Conservation (phyloP, 1,140 invertebrate genomes). For the Sycophaga agraensis region DNA sequence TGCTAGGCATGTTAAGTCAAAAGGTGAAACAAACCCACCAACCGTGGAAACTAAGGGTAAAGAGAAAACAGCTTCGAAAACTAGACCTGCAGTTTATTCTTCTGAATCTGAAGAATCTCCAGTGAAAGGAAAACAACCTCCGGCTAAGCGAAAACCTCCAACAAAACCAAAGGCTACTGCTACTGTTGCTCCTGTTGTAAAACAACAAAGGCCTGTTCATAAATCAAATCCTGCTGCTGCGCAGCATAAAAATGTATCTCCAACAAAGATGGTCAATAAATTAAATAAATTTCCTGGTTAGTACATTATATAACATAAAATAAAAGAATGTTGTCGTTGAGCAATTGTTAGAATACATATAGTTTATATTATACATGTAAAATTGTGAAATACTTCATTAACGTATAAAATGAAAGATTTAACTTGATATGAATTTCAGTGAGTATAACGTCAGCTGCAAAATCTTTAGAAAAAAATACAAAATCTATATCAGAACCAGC, state of each 20-base stretch:
- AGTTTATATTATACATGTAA: neutral
- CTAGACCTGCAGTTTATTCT: slow-evolving; percentile 49
- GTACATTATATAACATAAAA: slow-evolving; percentile 1
- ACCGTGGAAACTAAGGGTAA: slow-evolving; percentile 44
- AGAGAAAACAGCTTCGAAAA: slow-evolving; percentile 44
- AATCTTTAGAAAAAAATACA: slow-evolving; percentile 46
- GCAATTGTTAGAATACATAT: too few species aligned
- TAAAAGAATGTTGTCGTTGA: too few species aligned
- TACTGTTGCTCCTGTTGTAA: slow-evolving; percentile 54
- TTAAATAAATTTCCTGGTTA: slow-evolving; percentile 46
- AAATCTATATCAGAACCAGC: slow-evolving; percentile 48
- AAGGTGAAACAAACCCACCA: slow-evolving; percentile 45
- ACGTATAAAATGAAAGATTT: neutral
- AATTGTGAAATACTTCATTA: too few species aligned
- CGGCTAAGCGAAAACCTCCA: slow-evolving; percentile 53
- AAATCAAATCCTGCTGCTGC: slow-evolving; percentile 39
- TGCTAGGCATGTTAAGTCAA: slow-evolving; percentile 50
- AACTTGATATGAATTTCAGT: slow-evolving; percentile 30
- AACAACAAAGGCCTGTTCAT: slow-evolving; percentile 46
- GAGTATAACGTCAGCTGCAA: slow-evolving; percentile 32
- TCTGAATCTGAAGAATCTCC: slow-evolving; percentile 61
- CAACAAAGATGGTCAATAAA: slow-evolving; percentile 41
- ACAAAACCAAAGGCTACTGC: slow-evolving; percentile 62
- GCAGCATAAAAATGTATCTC: slow-evolving; percentile 47
- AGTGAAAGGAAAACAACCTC: slow-evolving; percentile 49